phyloP scores from a whole-genome alignment of 2,797 vertebrate genomes.

The Lacerta viridis region DNA sequence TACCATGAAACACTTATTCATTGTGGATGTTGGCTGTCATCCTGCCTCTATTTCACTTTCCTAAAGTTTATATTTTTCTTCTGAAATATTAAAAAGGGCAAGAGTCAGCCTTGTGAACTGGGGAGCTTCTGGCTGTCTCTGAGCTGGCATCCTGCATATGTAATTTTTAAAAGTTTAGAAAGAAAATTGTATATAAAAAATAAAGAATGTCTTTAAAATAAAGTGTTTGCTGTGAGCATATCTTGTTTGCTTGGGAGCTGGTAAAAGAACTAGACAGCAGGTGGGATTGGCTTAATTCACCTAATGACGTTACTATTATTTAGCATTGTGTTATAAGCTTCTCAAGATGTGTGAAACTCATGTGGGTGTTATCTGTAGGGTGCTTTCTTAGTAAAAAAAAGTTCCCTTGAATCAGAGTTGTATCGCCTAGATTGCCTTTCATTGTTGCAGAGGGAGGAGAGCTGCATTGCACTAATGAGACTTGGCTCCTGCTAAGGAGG shows the following conservation, averaged over 20 bases:
- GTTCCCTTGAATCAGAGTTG: background rate
- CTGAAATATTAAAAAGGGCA: constrained; percentile 66
- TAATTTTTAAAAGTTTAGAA: constrained; percentile 83
- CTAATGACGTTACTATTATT: background rate
- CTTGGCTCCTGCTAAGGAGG: too few relatives aligned
- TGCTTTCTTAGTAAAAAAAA: background rate
- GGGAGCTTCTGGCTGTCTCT: constrained; percentile 73
- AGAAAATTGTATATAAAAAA: constrained; percentile 81
- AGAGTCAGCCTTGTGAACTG: constrained; percentile 69
- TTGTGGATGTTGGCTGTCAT: constrained; percentile 72
- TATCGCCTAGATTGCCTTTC: background rate
- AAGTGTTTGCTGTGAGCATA: constrained; percentile 17
- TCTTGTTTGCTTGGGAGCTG: constrained; percentile 2
- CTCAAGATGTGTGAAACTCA: too few relatives aligned
- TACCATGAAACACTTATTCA: constrained; percentile 59
- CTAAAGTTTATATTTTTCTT: constrained; percentile 67
- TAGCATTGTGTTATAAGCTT: too few relatives aligned
- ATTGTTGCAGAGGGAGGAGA: background rate
- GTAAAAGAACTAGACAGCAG: background rate
- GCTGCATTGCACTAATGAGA: too few relatives aligned
- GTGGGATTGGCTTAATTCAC: background rate
- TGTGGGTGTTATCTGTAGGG: background rate
- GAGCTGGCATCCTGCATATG: constrained; percentile 78
- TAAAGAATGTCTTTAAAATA: constrained; percentile 84
- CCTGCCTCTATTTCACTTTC: constrained; percentile 72